A percentile compares a stretch with the other conserved stretches of the same genome.
phyloP scores from a whole-genome alignment of 2,113 vertebrate genomes.

The Mixornis gularis region DNA sequence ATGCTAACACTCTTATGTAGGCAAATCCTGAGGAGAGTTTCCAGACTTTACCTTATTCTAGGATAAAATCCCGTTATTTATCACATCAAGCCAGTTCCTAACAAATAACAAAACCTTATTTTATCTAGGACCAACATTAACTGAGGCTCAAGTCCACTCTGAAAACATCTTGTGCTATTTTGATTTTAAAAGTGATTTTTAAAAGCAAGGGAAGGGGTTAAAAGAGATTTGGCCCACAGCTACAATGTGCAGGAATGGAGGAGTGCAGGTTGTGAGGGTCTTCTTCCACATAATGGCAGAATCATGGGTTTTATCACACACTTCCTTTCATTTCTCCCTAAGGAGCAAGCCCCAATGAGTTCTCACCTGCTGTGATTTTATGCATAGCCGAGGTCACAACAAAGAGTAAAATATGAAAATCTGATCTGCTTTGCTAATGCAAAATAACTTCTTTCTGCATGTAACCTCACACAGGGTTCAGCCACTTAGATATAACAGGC shows the following conservation, averaged over 20 bases:
- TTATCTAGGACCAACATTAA: not conserved
- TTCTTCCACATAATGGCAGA: not conserved
- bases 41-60: not conserved
- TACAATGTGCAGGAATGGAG: fast-evolving
- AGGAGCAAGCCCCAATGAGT: not conserved
- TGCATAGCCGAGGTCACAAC: not conserved
- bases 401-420: conserved; percentile 49
- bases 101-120: not conserved
- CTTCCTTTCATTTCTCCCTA: not conserved
- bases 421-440: conserved; percentile 21
- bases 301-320: not conserved
- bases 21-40: not conserved
- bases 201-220: not conserved
- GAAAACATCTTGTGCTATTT: not conserved
- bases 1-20: not conserved
- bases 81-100: not conserved
- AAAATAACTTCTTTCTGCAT: not conserved
- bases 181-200: not conserved
- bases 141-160: not conserved
- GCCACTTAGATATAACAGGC: not conserved
- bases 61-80: not conserved
- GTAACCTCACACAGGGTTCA: conserved; percentile 27
- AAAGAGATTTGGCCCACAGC: not conserved
- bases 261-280: not conserved
- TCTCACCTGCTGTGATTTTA: conserved; percentile 18